Evolutionary conservation across 2,888 invertebrate genomes (phyloP).

Genomic region (Lordiphosa andalusiaca): DNA sequence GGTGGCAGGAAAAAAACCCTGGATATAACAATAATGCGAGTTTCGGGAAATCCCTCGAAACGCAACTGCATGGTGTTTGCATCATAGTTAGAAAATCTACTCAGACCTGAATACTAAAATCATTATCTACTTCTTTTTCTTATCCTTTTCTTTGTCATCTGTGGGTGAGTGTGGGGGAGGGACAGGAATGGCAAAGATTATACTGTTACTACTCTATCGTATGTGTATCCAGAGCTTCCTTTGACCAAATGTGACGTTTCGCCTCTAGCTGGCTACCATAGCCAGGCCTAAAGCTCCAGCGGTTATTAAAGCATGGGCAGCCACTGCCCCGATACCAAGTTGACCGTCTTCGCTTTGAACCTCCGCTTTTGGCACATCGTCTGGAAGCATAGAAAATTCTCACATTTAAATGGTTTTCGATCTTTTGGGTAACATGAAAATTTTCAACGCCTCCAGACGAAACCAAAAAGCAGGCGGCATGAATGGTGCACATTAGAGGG

Average conservation of each 20-base stretch:
- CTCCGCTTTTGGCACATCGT: background rate
- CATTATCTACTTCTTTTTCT: conserved; percentile 3
- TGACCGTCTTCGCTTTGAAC: background rate
- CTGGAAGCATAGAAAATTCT: conserved; percentile 41
- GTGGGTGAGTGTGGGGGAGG: background rate
- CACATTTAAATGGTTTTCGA: background rate
- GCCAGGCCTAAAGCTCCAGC: conserved; percentile 9
- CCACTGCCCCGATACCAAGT: background rate
- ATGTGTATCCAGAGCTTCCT: no score
- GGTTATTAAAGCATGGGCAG: background rate
- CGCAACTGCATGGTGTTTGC: background rate
- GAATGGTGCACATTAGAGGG: background rate
- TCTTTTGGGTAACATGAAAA: conserved; percentile 5
- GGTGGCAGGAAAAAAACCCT: background rate
- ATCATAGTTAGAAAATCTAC: background rate
- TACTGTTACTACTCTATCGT: no score
- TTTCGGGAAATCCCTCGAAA: no score
- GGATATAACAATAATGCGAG: no score
- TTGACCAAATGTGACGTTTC: background rate
- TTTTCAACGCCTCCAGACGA: conserved; percentile 50
- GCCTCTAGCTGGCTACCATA: background rate
- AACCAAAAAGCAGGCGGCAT: no score
- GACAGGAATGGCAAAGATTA: no score
- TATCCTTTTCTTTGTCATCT: background rate
- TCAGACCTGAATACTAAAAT: background rate